Base-by-base conservation (phyloP, 2,888 invertebrate species). In the Digitonthophagus gazella region DNA sequence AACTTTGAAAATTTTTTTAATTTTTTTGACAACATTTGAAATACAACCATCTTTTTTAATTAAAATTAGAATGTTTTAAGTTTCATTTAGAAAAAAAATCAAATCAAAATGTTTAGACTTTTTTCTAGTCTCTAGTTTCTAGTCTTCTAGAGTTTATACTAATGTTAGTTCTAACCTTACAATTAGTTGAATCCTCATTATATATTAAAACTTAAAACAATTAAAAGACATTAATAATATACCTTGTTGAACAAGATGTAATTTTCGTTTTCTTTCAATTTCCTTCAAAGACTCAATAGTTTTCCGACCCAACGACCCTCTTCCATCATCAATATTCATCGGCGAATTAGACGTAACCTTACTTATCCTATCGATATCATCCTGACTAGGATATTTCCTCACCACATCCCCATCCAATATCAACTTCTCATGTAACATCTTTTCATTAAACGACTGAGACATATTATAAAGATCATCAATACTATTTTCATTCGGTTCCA, bases 181-280 rank as follows among this genome's bases (percentile, higher is more conserved):
- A 56, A 56, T 56, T 15, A 56, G n/a, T 15, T 4, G 3, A 56
- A 56, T 8, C n/a, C n/a, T 56, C n/a, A 56, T 44, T 15, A 58
- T 16, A 66, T 56, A 14, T 18, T 11, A n/a, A 2, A 55, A 15
- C 5, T 14, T n/a, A 8, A 44, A 67, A 14, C 19, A 67, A 8
- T 67, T 22, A 22, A 8, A 6, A 54, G 64, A 66, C 11, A 19
- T 22, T 66, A 44, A 20, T 0, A 57, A 75, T 74, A 72, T 83
- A 94, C 96, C 96, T 91, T 96, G 95, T 82, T 95, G 93, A 72
- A 93, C 94, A 78, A 96, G 85, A 86, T 95, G 91, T 75, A 92
- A 86, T 78, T 94, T 90, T 68, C 96, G 85, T 82, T 95, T 95
- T 76, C 93, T 88, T 82, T 96, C 96, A 71, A 96, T 93, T 84